Base-by-base conservation (phyloP, 1,140 invertebrate species). In the Eufriesea mexicana region DNA sequence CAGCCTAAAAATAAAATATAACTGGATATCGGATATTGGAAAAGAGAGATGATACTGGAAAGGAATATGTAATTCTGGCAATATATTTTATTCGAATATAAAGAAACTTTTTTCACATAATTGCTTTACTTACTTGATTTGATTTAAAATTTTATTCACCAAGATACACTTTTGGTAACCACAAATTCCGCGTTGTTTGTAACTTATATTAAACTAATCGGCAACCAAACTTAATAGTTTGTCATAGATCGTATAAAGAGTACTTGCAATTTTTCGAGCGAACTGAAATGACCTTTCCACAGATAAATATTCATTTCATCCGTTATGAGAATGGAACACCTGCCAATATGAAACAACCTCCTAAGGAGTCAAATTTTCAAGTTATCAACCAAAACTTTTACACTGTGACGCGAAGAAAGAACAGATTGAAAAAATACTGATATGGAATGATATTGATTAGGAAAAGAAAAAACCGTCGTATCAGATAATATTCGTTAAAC, bases 251-350 rank as follows among this genome's bases (percentile, higher is more conserved):
- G 35, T 61, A 20, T 16, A 28, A 51, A 35, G 18, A 18, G 14
- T 42, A 59, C 25, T 67, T 23, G 73, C 16, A 59, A 49, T 59
- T 59, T 57, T 25, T 76, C 25, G 61, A 10, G 16, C 72, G 7
- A 76, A 47, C 62, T 59, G 47, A 76, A 51, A 82, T 67, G 79
- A 82, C 62, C 79, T 82, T 82, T 68, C 79, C 73, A 68, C 12
- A 82, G 73, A 75, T 76, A 82, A 82, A 82, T 82, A 82, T 82
- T 82, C 72, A 76, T 82, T 82, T 82, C 79, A 67, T 76, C 79
- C 79, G 79, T 82, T 82, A 76, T 82, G 73, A 82, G 62, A 66
- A 82, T 76, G 73, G 57, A 82, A 82, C 79, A 82, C 79, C 79
- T 82, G 79, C 79, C 62, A 82, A 73, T 76, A 67, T 45, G 25